These are phyloP conservation scores for Lutjanus argentimaculatus DNA, from an alignment of 2,797 vertebrate genomes.

Conservation along the genomic window DNA sequence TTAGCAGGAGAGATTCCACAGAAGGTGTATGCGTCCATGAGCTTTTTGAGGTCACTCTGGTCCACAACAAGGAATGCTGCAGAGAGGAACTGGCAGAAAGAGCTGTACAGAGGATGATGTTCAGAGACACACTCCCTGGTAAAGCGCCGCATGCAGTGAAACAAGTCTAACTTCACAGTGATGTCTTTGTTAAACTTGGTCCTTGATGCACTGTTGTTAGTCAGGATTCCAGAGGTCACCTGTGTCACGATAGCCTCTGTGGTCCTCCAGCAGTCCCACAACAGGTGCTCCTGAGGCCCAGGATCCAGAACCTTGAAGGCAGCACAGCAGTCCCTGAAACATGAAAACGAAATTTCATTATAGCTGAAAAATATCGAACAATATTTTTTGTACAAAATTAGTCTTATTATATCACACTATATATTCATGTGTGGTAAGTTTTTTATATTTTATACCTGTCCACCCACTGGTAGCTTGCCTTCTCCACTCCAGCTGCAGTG, in stretches of 20 bases:
- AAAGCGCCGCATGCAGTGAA: background rate
- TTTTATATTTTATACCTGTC: too few species aligned
- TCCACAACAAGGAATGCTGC: background rate
- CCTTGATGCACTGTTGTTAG: background rate
- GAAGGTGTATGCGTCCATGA: background rate
- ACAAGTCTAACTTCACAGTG: background rate
- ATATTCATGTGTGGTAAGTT: too few species aligned
- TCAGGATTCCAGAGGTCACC: background rate
- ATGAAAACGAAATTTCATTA: too few species aligned
- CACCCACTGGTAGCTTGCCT: too few species aligned
- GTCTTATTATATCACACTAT: too few species aligned
- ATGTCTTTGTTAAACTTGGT: background rate
- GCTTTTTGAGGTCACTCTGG: background rate
- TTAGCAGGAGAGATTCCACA: background rate
- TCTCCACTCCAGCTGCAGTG: too few species aligned
- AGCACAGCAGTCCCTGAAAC: too few species aligned
- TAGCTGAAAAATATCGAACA: too few species aligned
- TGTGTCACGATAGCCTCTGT: background rate
- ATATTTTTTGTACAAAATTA: too few species aligned
- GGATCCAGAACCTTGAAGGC: too few species aligned
- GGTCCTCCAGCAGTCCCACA: background rate
- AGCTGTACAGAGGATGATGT: background rate
- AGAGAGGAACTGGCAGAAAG: background rate
- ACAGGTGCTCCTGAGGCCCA: background rate
- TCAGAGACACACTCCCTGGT: slow-evolving; percentile 16